Percentiles rank a stretch among this genome's conserved stretches.
Evolutionary conservation across 2,113 vertebrate genomes (phyloP).

Genomic region (Oryctolagus cuniculus): mOryCun1.1 NC_091435.1:111489001-111489500

Average conservation of each 20-base stretch:
- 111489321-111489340: not conserved
- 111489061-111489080: not conserved
- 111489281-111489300: not conserved
- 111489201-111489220: not conserved
- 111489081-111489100: not conserved
- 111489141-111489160: not conserved
- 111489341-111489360: conserved; percentile 23
- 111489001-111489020: not conserved
- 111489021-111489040: not conserved
- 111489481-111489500: conserved; percentile 29
- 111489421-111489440: conserved; percentile 34
- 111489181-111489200: not conserved
- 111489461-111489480: not conserved
- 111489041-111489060: not conserved
- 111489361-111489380: not conserved
- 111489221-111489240: not conserved
- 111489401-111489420: not conserved
- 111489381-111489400: not conserved
- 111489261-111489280: not conserved
- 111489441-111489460: not conserved
- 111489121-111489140: conserved; percentile 25
- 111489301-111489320: not conserved
- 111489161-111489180: not conserved
- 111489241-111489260: not conserved
- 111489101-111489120: not conserved